Conservation (phyloP, 2,888 invertebrate species). For the Ceramica pisi region DNA sequence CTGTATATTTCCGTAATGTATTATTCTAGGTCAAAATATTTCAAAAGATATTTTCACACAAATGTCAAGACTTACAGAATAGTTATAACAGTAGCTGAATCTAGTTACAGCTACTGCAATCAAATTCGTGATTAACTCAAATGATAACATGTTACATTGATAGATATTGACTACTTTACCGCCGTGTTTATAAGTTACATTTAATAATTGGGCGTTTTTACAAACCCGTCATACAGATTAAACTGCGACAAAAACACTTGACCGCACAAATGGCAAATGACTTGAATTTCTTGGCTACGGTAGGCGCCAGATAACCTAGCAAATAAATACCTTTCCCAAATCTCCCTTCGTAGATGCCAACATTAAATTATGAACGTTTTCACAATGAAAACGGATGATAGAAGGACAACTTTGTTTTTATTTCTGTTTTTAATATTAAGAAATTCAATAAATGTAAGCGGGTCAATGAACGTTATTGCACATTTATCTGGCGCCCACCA, state of each 20-base stretch:
- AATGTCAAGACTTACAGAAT: background rate
- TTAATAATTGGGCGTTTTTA: conserved; percentile 8
- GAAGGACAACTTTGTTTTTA: too few species aligned
- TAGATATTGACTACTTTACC: conserved; percentile 5
- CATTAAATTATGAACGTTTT: too few species aligned
- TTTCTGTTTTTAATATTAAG: too few species aligned
- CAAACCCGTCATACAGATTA: background rate
- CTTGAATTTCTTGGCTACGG: conserved; percentile 30
- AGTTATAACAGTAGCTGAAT: background rate
- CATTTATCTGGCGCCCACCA: too few species aligned
- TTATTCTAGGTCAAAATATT: too few species aligned
- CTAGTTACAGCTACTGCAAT: background rate
- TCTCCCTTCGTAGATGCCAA: too few species aligned
- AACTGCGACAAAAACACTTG: conserved; percentile 33
- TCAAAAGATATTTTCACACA: background rate
- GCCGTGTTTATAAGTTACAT: background rate
- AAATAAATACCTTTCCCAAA: too few species aligned
- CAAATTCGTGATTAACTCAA: background rate
- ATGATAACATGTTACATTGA: background rate
- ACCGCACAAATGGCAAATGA: conserved; percentile 14
- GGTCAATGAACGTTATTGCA: too few species aligned
- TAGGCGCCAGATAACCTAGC: too few species aligned
- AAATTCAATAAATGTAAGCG: too few species aligned
- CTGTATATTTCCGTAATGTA: background rate
- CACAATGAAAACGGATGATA: too few species aligned